These are phyloP conservation scores for Busseola fusca DNA, from an alignment of 2,888 invertebrate genomes.

Conservation along the genomic window DNA sequence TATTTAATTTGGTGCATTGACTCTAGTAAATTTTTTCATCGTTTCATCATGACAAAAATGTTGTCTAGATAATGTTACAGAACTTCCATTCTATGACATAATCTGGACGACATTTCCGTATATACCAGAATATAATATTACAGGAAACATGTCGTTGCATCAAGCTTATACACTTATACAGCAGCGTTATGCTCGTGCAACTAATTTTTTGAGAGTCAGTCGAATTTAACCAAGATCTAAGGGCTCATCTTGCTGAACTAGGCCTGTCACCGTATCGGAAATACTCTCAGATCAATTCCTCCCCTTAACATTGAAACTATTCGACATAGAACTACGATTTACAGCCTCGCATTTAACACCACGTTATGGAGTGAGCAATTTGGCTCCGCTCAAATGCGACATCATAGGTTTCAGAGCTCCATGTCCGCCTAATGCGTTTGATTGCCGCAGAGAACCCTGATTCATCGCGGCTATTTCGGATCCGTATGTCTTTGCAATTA, in stretches of 20 bases:
- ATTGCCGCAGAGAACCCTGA: conserved; percentile 60
- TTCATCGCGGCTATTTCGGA: conserved; percentile 60
- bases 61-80: too few relatives aligned
- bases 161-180: neutral
- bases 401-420: conserved; percentile 54
- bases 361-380: conserved; percentile 71
- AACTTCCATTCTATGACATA: too few relatives aligned
- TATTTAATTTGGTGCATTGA: too few relatives aligned
- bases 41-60: too few relatives aligned
- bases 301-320: conserved; percentile 62
- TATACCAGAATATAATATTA: neutral
- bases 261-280: neutral
- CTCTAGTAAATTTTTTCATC: too few relatives aligned
- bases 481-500: conserved; percentile 60
- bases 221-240: too few relatives aligned
- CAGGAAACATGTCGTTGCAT: too few relatives aligned
- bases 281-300: neutral
- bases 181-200: neutral
- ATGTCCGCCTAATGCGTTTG: conserved; percentile 62
- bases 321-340: conserved; percentile 62
- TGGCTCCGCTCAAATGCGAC: conserved; percentile 58
- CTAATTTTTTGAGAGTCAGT: neutral
- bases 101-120: too few relatives aligned
- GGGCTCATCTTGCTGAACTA: neutral
- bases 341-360: conserved; percentile 70